Conservation (phyloP, 2,797 vertebrate genomes). For the Pogoniulus pusillus region DNA sequence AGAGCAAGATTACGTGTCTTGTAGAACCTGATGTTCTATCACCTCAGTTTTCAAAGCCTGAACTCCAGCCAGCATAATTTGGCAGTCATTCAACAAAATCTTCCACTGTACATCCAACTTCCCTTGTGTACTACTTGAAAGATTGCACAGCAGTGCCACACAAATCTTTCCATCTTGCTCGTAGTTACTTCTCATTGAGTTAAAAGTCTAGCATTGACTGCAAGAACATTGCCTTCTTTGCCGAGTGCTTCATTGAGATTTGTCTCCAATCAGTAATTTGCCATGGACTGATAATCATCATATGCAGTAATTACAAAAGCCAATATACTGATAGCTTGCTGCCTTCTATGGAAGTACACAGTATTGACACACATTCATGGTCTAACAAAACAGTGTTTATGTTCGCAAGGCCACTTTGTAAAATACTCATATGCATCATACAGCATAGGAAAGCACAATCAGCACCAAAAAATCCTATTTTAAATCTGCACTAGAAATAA, state of each 20-base stretch:
- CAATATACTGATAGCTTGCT: constrained; percentile 5
- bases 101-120: neutral
- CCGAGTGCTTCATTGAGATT: too few species aligned
- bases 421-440: neutral
- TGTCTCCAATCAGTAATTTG: neutral
- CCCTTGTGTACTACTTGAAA: neutral
- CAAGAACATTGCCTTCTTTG: neutral
- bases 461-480: neutral
- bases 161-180: neutral
- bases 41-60: neutral
- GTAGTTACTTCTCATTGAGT: neutral
- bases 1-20: neutral
- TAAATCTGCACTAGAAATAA: neutral
- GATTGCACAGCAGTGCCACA: neutral
- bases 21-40: neutral
- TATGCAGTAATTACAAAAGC: neutral
- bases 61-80: neutral
- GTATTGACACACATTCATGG: neutral
- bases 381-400: neutral
- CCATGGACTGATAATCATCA: neutral
- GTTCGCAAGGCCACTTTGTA: neutral
- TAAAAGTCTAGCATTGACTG: neutral
- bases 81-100: neutral
- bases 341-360: neutral
- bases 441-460: neutral